Base-by-base conservation (phyloP, 2,113 vertebrate genomes). In the Muntiacus reevesi region DNA sequence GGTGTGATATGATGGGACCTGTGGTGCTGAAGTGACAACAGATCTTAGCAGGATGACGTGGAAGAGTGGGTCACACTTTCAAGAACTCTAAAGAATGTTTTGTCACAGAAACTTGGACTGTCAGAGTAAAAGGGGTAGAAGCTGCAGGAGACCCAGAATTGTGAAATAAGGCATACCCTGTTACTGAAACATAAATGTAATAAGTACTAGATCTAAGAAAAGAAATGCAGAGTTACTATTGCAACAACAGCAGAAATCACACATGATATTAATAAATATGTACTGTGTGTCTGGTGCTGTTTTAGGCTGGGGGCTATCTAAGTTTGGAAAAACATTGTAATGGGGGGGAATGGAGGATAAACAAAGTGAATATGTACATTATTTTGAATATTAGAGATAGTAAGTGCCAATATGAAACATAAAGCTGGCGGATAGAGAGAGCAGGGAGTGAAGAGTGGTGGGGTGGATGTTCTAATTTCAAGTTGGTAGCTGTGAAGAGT, bases 261-360 rank as follows among this genome's bases (percentile, higher is more conserved):
- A 21, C 12, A 4, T 14, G 40, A 40, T 76, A 43, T 27, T 43
- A 40, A 12, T 71, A 50, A 78, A 23, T 76, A 74, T 27, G 12
- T 12, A 2, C 15, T n/a, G 2, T 9, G 0, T 19, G 62, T 21
- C 5, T 8, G 52, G 21, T 76, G 13, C 9, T 81, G 16, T 45
- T 81, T 28, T 84, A 47, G 83, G 60, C 17, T 83, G 60, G 33
- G 54, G 45, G 52, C 43, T 33, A 0, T 40, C 33, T 87, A 30
- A 30, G 28, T 88, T n/a, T 52, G 47, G 33, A 25, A 94, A 62
- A 54, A 11, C 36, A 45, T 76, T 84, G 45, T 57, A 76, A 27
- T 16, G 59, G 43, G 21, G 5, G 30, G 19, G 6, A 16, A 43
- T 6, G 54, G 74, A 83, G 40, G 43, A 47, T 33, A 40, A 17